Base-by-base conservation (phyloP, 2,888 invertebrate genomes). In the Marasmarcha lunaedactyla region DNA sequence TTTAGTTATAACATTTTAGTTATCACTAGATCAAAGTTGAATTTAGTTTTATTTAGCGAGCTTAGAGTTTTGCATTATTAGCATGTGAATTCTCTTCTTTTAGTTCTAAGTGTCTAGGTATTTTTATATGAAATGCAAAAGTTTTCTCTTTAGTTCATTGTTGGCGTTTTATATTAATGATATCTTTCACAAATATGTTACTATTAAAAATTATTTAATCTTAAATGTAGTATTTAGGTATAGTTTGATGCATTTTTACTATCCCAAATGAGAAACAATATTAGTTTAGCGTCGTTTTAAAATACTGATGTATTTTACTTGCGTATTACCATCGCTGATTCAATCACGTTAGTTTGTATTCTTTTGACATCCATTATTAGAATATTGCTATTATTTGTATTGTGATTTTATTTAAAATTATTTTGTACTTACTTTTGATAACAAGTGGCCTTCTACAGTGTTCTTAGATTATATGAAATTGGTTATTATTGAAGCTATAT, bases 21-120 rank as follows among this genome's bases (percentile, higher is more conserved):
- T 39, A 34, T 20, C 10, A 37, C 20, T 42, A 40, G 44, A 44
- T 44, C 44, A 44, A 44, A 44, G 14, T 39, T 14, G 20, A n/a
- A 39, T 25, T 39, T 38, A 40, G 41, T 35, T 40, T 27, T 33
- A 30, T 30, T n/a, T 30, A 30, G n/a, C 40, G 44, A 44, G 40
- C 42, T 42, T 44, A 44, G 38, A n/a, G 4, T 30, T 7, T n/a
- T 30, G 11, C 9, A n/a, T 30, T 30, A 30, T 20, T 20, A 9
- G n/a, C n/a, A 30, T 30, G 30, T 7, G 9, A n/a, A 30, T 30
- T 30, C 30, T 5, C 7, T 20, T 20, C 3, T 20, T 30, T 30
- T 30, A 30, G 30, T 30, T 11, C 3, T 30, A 30, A 30, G 30
- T 10, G 2, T 30, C 10, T 30, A 30, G 30, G 30, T 30, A n/a